Base-by-base conservation (phyloP, 2,113 vertebrate species). In the Datnioides undecimradiatus region DNA sequence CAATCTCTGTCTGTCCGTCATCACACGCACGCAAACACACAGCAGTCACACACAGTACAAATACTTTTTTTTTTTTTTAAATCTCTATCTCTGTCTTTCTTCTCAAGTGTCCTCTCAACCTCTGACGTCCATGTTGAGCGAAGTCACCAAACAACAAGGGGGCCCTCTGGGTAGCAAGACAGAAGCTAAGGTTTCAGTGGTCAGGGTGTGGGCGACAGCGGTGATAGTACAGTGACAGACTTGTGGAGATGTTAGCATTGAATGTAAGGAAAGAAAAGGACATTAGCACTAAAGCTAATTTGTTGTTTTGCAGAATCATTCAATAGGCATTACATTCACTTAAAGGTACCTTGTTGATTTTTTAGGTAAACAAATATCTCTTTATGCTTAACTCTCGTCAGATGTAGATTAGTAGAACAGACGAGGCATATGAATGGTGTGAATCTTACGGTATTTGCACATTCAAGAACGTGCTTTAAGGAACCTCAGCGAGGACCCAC, bases 1-100 rank as follows among this genome's bases (percentile, higher is more conserved):
- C 78, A 43, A 38, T 55, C 51, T 80, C 67, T 73, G 60, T 58
- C 60, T 66, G 60, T 79, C 55, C 66, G 78, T 84, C 67, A 59
- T 41, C 67, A 38, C 25, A 36, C 40, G 21, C 25, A 49, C 34
- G 34, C 38, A 66, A n/a, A n/a, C 58, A 34, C 55, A 67, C 40
- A 67, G 19, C 33, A 59, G 36, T 45, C 27, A 45, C 8, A n/a
- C 45, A 43, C 65, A 58, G 31, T 5, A 31, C 16, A 58, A 27
- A 58, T 54, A 55, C 25, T 52, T 52, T 9, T 11, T 1, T 58
- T 16, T 49, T 21, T 11, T 17, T 62, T 23, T 17, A 36, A 10
- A 33, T 9, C 7, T 34, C 34, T 19, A 19, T 23, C 31, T 8
- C 17, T n/a, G 13, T 59, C 45, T 46, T 40, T 45, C 27, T 59